Evolutionary conservation across 2,797 vertebrate genomes (phyloP).

Genomic region (Pseudomugil tenellus): DNA sequence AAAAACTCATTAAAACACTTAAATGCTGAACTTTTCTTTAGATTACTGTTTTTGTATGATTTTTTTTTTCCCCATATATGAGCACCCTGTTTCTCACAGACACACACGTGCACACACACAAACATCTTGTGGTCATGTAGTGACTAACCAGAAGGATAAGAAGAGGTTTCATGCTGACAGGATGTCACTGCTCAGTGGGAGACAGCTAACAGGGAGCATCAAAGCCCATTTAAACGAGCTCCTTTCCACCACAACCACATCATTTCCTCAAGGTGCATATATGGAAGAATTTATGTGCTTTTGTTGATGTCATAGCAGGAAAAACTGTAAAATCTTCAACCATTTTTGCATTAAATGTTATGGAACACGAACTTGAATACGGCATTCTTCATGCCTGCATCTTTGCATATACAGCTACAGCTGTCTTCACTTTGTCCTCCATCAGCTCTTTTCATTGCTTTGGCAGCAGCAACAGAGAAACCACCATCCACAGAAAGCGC

Average conservation of each 20-base stretch:
- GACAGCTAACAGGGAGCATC: slow-evolving; percentile 77
- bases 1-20: too few species aligned
- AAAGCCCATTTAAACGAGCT: slow-evolving; percentile 77
- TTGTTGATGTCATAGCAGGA: slow-evolving; percentile 21
- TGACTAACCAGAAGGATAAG: slow-evolving; percentile 75
- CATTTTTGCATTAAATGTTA: neutral
- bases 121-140: slow-evolving; percentile 77
- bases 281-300: slow-evolving; percentile 48
- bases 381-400: slow-evolving; percentile 19
- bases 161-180: slow-evolving; percentile 79
- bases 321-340: slow-evolving; percentile 4
- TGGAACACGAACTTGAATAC: slow-evolving; percentile 4
- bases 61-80: slow-evolving; percentile 18
- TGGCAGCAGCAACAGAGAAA: slow-evolving; percentile 66
- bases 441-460: slow-evolving; percentile 64
- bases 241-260: slow-evolving; percentile 55
- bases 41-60: slow-evolving; percentile 26
- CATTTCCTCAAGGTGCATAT: slow-evolving; percentile 74
- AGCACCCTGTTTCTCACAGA: slow-evolving; percentile 7
- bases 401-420: slow-evolving; percentile 46
- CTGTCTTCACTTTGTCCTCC: slow-evolving; percentile 75
- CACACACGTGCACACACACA: slow-evolving; percentile 36
- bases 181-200: slow-evolving; percentile 79
- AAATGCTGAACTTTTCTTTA: slow-evolving; percentile 9
- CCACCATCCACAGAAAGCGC: slow-evolving; percentile 58